Evolutionary conservation across 2,113 vertebrate species (phyloP), one percentile per base, ranked within the genome.

Genomic region (Chrysemys picta): DNA sequence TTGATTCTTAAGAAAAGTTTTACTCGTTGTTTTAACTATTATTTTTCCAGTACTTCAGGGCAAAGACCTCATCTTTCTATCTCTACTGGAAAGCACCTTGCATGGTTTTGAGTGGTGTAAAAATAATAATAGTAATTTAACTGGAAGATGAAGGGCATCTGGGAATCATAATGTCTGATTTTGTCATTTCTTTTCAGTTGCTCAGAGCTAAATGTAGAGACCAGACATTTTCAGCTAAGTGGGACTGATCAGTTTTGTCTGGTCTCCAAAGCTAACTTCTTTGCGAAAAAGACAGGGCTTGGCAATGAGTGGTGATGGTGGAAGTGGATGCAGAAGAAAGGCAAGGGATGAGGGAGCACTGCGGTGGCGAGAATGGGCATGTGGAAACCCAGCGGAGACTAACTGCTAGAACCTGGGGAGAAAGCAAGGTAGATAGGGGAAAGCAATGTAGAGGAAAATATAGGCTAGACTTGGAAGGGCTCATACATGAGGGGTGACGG

Each of bases 401-500:
- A 19, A 88, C 8, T 12, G 21, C 57, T 38, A 25, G 84, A 49
- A 16, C 59, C 59, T 35, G 82, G 80, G 42, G 21, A 12, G 53
- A 47, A 11, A 24, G n/a, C 29, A 17, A 81, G 45, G 4, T 3
- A 11, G 16, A 38, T 38, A n/a, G 16, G 8, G 65, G 79, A 90
- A 21, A 62, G 31, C 45, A 76, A 57, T 57, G 17, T 2, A 78
- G 19, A 82, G 24, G 57, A 84, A 27, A 89, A 47, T 11, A 1
- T 1, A 8, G 59, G 6, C 50, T 88, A 14, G 65, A n/a, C 17
- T 69, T n/a, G 16, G 35, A 69, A 69, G n/a, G 57, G 57, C 4
- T 25, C 0, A 0, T 11, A 76, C 22, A 45, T 42, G 24, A 49
- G 56, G 83, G 53, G 21, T 54, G 53, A 54, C 21, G 53, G 21